Evolutionary conservation across 2,888 invertebrate species (phyloP), one percentile per base, ranked within the genome.

Genomic region (Lepeophtheirus nordmannii): DNA sequence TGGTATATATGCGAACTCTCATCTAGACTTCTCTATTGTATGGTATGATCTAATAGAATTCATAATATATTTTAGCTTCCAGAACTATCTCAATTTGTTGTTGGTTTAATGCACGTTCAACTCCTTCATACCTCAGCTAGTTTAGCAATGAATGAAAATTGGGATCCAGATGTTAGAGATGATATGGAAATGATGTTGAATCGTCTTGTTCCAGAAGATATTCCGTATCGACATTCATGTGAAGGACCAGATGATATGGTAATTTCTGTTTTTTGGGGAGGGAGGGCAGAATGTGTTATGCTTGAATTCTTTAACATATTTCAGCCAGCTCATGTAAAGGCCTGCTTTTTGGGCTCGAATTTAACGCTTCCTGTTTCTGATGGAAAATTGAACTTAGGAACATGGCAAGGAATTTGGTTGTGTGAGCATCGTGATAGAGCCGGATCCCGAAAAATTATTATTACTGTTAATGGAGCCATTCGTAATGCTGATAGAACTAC

Each of bases 121-220:
- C 94, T 96, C 78, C 85, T 94, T 79, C 94, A 94, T 80, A 96
- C 94, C 75, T 94, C 93, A 74, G 94, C 94, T 76, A 94, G 93
- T 81, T 83, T 96, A 77, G 90, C 92, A 72, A 82, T 94, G 76
- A 94, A 94, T 79, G 94, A 94, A 82, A 93, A 92, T 80, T 94
- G 93, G 93, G 94, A 94, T 80, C 92, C 92, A 70, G 90, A 91
- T 78, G 93, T 93, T 69, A 81, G 70, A 59, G 91, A 91, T 76
- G 96, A 96, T 77, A 94, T 94, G 91, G 94, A 96, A 80, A 94
- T 93, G 91, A 92, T 96, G 90, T 83, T 96, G 78, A 94, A 94
- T 80, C 92, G 91, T 84, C 89, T 96, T 79, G 90, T 96, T 79
- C 94, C 94, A 77, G 94, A 96, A 78, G 91, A 88, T 74, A 83